Evolutionary conservation across 1,140 invertebrate species (phyloP).

Genomic region (Lucilia sericata): DNA sequence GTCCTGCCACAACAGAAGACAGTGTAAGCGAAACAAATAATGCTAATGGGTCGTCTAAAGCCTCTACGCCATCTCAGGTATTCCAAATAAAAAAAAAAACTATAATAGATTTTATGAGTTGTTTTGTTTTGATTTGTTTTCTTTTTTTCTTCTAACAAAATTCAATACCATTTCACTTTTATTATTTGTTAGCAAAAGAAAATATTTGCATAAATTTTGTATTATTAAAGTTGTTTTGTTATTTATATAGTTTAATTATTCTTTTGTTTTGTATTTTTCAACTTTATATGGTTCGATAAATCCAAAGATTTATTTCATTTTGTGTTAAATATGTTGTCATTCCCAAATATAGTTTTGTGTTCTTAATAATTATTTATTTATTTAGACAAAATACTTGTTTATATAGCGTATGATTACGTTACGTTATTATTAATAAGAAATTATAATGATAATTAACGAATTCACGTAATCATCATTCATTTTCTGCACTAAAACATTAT

Average conservation of each 20-base stretch:
- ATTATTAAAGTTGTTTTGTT: neutral
- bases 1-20: conserved; percentile 51
- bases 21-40: conserved; percentile 49
- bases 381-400: neutral
- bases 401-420: neutral
- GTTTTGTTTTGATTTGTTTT: too few species aligned
- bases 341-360: neutral
- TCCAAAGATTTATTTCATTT: conserved; percentile 6
- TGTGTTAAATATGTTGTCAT: neutral
- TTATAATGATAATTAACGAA: neutral
- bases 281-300: neutral
- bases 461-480: neutral
- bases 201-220: neutral
- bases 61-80: conserved; percentile 53
- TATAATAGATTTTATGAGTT: neutral
- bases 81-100: neutral
- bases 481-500: neutral
- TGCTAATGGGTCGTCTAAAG: conserved; percentile 47
- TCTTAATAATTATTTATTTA: neutral
- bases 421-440: neutral
- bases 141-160: neutral
- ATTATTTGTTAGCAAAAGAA: neutral
- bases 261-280: neutral
- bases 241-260: conserved; percentile 11
- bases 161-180: neutral